Evolutionary conservation across 2,888 invertebrate species (phyloP).

Genomic region (Lochmaea crataegi): DNA sequence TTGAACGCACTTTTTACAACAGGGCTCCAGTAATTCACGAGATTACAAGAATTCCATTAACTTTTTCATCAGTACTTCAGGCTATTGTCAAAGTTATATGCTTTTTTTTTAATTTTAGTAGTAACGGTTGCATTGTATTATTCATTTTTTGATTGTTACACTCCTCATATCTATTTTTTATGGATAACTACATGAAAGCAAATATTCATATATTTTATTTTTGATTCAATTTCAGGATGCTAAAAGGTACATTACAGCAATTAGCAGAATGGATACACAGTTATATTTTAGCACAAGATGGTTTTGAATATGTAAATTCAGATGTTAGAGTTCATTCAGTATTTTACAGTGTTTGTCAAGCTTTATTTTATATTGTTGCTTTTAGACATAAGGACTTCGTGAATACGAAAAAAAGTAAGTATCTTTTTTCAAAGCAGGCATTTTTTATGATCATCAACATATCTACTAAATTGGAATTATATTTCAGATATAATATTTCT

Average conservation of each 20-base stretch:
- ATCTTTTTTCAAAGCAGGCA: not conserved
- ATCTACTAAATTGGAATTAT: not conserved
- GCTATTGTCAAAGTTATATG: too few relatives aligned
- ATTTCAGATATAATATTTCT: conserved; percentile 82
- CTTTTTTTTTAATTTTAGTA: too few relatives aligned
- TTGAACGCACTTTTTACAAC: too few relatives aligned
- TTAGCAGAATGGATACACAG: conserved; percentile 87
- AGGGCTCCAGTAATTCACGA: too few relatives aligned
- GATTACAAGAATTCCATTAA: too few relatives aligned
- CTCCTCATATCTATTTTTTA: not conserved
- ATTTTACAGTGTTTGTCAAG: conserved; percentile 93
- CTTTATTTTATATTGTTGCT: conserved; percentile 91
- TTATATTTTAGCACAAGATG: conserved; percentile 80
- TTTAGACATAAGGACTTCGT: conserved; percentile 90
- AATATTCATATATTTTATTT: not conserved
- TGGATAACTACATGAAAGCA: not conserved
- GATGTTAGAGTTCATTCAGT: conserved; percentile 82
- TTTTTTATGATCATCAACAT: not conserved
- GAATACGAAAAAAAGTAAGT: conserved; percentile 79
- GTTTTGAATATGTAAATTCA: conserved; percentile 66
- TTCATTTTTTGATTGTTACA: not conserved
- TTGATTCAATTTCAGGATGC: conserved; percentile 65
- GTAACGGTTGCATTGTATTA: too few relatives aligned
- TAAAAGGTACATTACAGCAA: conserved; percentile 74
- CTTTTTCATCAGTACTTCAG: too few relatives aligned